Base-by-base conservation (phyloP, 2,888 invertebrate genomes). In the Iphiclides podalirius region DNA sequence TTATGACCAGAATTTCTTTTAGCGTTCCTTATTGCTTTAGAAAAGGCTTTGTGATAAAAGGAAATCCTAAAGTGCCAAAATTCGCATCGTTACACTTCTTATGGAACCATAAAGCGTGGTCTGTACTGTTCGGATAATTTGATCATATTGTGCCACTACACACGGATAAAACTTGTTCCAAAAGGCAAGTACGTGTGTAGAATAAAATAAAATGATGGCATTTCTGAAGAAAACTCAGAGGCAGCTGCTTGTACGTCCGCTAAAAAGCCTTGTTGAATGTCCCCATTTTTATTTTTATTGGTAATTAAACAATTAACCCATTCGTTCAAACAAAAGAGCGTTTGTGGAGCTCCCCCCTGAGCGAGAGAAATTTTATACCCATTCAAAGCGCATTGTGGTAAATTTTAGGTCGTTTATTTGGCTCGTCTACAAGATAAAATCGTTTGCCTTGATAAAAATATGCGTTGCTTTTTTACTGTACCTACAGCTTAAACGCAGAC, bases 221-320 rank as follows among this genome's bases (percentile, higher is more conserved):
- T 51, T 42, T 37, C 31, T 50, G 40, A 40, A 42, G 42, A 46
- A 52, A 52, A 46, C 16, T 52, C 33, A 28, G 14, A 54, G 52
- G 54, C 66, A 66, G 62, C 63, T 64, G 50, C 31, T 31, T 40
- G 60, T 58, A 53, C 54, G 58, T 55, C 51, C 58, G 58, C 58
- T 57, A 54, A 61, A 50, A 63, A 53, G 59, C 54, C 55, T 52
- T 46, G 54, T 53, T 60, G 56, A 73, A 68, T 70, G 42, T 74
- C 64, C 68, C 31, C 72, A 70, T 77, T 86, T 82, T 86, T 79
- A 76, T 80, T 88, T 81, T 88, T 86, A 87, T 86, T 86, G 79
- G 75, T 80, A 80, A 88, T 88, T 86, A 87, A 80, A 87, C 87
- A 88, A 87, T 87, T 87, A 86, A 79, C 76, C 82, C 78, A 74